These are phyloP conservation scores for Gambelia wislizenii DNA, from an alignment of 2,797 vertebrate genomes.

Conservation along the genomic window DNA sequence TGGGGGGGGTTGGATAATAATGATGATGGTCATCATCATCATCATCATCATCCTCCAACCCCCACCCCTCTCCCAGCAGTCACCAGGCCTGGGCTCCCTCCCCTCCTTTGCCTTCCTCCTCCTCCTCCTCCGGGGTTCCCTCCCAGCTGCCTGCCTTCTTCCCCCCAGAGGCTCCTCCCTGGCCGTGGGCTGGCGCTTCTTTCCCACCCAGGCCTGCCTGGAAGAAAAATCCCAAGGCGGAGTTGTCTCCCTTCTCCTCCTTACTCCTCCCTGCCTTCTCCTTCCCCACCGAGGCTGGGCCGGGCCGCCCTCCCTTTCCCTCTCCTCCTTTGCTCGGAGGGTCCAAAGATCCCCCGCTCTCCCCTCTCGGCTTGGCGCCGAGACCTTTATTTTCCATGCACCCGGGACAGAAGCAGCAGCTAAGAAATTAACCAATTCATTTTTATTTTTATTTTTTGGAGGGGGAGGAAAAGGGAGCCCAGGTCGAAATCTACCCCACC, in stretches of 20 bases:
- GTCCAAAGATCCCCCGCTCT: not conserved
- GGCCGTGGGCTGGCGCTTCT: constrained; percentile 10
- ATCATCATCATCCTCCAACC: too few species aligned
- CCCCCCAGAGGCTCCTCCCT: not conserved
- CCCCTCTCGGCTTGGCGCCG: accelerated
- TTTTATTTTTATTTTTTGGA: too few species aligned
- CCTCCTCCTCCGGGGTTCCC: too few species aligned
- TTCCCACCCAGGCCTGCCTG: not conserved
- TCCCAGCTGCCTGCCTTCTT: not conserved
- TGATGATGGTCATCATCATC: too few species aligned
- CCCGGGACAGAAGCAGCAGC: too few species aligned
- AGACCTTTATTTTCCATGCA: too few species aligned
- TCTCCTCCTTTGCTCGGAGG: not conserved
- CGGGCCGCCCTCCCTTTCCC: not conserved
- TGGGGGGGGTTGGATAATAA: too few species aligned
- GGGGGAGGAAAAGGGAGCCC: too few species aligned
- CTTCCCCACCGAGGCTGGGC: not conserved
- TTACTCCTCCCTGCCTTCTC: not conserved
- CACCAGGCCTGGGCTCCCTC: not conserved
- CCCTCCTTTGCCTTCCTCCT: not conserved
- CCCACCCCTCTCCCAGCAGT: not conserved
- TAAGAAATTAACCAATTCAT: too few species aligned
- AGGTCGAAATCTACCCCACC: too few species aligned
- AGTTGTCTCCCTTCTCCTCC: not conserved
- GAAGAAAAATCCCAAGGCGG: not conserved